Conservation (phyloP, 2,888 invertebrate species). For the Eupithecia tripunctaria region DNA sequence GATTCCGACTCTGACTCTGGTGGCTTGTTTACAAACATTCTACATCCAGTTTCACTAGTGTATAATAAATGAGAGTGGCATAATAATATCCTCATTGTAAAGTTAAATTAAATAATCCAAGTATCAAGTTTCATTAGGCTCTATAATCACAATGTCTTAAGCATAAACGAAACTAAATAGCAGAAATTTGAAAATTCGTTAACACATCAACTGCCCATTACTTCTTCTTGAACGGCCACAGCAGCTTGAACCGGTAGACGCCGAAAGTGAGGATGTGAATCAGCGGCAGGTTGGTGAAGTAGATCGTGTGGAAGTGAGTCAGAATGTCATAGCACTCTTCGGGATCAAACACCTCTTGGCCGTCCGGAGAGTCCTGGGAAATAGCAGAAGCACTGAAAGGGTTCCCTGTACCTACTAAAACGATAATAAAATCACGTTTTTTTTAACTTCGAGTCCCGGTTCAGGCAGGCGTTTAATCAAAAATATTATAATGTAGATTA, state of each 20-base stretch:
- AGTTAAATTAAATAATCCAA: too few species aligned
- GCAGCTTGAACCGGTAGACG: slow-evolving; percentile 62
- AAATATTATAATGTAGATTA: too few species aligned
- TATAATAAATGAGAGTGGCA: too few species aligned
- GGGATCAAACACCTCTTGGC: slow-evolving; percentile 69
- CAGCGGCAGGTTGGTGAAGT: slow-evolving; percentile 72
- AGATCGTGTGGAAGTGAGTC: slow-evolving; percentile 72
- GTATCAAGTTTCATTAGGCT: too few species aligned
- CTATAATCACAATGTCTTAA: not conserved
- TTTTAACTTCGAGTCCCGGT: too few species aligned
- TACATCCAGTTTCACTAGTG: too few species aligned
- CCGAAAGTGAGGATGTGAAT: slow-evolving; percentile 73
- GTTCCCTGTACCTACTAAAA: too few species aligned
- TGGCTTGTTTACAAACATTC: too few species aligned
- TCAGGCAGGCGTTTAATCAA: too few species aligned
- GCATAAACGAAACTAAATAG: not conserved
- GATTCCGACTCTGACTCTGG: too few species aligned
- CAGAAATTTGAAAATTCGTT: not conserved
- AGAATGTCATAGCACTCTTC: slow-evolving; percentile 75
- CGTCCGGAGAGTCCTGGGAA: slow-evolving; percentile 71
- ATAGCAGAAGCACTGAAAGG: not conserved
- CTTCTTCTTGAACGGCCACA: slow-evolving; percentile 67
- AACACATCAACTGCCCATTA: not conserved
- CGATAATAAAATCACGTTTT: too few species aligned
- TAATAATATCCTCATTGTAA: too few species aligned